Evolutionary conservation across 23 tunicate genomes (phyloP).

Genomic region (Trididemnum clinides): DNA sequence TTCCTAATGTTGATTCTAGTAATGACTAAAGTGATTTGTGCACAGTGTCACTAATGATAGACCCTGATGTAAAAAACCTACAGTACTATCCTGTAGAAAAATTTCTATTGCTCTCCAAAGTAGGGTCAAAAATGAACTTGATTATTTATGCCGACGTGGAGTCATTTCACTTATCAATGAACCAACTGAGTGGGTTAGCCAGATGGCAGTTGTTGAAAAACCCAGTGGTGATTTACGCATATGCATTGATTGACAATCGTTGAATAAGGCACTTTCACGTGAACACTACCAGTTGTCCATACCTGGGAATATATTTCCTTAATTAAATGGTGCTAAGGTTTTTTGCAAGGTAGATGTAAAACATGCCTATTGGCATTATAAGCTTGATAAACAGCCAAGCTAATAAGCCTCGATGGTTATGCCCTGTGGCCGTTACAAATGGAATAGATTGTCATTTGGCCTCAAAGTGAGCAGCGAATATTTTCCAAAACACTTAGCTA

Average conservation of each 20-base stretch:
- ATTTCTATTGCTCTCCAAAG: conserved; percentile 11
- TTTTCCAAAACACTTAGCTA: not conserved
- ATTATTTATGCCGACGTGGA: not conserved
- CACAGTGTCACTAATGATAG: not conserved
- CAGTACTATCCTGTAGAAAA: not conserved
- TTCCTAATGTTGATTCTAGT: not conserved
- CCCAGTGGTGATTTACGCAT: conserved; percentile 23
- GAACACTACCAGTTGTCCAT: not conserved
- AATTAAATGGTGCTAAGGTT: conserved; percentile 1
- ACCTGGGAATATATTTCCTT: conserved; percentile 8
- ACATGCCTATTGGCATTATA: conserved; percentile 15
- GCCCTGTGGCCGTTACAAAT: not conserved
- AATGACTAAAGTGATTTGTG: not conserved
- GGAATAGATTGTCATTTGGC: conserved; percentile 13
- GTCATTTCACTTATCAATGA: conserved; percentile 13
- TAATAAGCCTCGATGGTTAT: conserved; percentile 1
- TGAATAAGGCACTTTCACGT: not conserved
- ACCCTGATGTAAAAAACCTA: not conserved
- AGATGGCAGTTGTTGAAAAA: conserved; percentile 14
- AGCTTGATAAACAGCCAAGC: conserved; percentile 17
- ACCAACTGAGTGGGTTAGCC: conserved; percentile 28
- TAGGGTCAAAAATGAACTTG: conserved; percentile 4
- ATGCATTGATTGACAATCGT: conserved; percentile 24
- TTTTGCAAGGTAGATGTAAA: conserved; percentile 37
- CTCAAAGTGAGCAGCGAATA: conserved; percentile 17